Base-by-base conservation (phyloP, 2,113 vertebrate species). In the Atrichornis clamosus region DNA sequence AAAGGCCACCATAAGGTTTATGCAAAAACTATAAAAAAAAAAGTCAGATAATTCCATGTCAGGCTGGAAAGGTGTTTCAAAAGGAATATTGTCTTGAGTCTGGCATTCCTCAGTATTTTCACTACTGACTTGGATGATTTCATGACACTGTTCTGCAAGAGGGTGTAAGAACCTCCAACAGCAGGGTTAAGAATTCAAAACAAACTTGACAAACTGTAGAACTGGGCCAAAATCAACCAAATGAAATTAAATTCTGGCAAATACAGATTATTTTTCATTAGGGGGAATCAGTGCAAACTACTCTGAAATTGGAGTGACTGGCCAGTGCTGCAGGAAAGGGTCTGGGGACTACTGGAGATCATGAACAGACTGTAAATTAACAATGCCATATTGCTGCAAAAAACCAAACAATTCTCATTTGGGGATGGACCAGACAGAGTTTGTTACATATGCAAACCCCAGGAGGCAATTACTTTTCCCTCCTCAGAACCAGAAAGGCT, bases 361-460 rank as follows among this genome's bases (percentile, higher is more conserved):
- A 64, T 22, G 85, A 89, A 65, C 95, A 95, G 64, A 68, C 24
- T 92, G 91, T 81, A 76, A 92, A 84, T 95, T 94, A 95, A 15
- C 93, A 86, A 12, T 33, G 67, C 42, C 83, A 44, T 7, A 37
- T 6, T 59, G 83, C 86, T 94, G 88, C 94, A 90, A 94, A 92
- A 94, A n/a, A 1, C 0, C 30, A 84, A 90, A 44, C 76, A 64
- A 59, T 68, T 75, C 76, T 87, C 77, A 33, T 81, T 28, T 75
- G 69, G 73, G 73, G 56, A 68, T 21, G 84, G 28, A 49, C 27
- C 50, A 90, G 84, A 62, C 10, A 41, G 59, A 69, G 56, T 47
- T 70, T 77, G 50, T 52, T 90, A 46, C 68, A 55, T 8, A 64
- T 5, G 3, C 22, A 84, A 90, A 22, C 26, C 94, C 35, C 79